A percentile compares a stretch with the other conserved stretches of the same genome.
phyloP scores from a whole-genome alignment of 2,888 invertebrate species.

The Apodemia hepburni region DNA sequence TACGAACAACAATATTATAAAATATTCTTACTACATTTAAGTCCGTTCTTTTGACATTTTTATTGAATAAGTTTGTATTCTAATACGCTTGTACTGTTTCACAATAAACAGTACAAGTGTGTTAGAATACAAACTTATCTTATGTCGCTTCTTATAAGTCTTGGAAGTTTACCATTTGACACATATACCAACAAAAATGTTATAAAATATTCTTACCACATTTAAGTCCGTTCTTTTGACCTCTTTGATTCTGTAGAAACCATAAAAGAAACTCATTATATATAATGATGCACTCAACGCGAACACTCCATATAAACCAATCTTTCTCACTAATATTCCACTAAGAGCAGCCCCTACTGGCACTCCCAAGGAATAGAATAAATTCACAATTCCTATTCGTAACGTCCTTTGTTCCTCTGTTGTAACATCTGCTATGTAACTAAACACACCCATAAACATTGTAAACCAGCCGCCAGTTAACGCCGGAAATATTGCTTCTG shows the following conservation, averaged over 20 bases:
- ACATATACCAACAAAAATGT: neutral
- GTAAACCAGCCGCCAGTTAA: slow-evolving; percentile 93
- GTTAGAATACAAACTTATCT: no score
- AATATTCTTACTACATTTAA: slow-evolving; percentile 52
- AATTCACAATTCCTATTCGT: slow-evolving; percentile 92
- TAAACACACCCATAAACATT: slow-evolving; percentile 94
- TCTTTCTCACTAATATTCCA: slow-evolving; percentile 87
- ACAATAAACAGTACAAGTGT: no score
- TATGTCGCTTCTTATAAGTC: no score
- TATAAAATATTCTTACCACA: slow-evolving; percentile 48
- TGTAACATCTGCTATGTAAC: slow-evolving; percentile 93
- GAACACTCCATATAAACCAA: slow-evolving; percentile 92
- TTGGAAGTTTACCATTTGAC: no score
- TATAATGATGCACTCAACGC: slow-evolving; percentile 88
- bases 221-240: slow-evolving; percentile 63
- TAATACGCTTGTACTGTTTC: no score
- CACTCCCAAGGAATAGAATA: slow-evolving; percentile 93
- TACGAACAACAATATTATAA: neutral
- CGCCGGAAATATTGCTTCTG: slow-evolving; percentile 91
- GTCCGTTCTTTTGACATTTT: slow-evolving; percentile 69
- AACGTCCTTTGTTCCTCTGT: slow-evolving; percentile 90
- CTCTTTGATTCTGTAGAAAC: slow-evolving; percentile 86
- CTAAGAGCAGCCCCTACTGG: slow-evolving; percentile 94
- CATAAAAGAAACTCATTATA: slow-evolving; percentile 87
- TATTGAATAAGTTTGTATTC: no score